A percentile compares a stretch with the other conserved stretches of the same genome.
phyloP scores from a whole-genome alignment of 2,888 invertebrate species.

The Ischnus inquisitorius region DNA sequence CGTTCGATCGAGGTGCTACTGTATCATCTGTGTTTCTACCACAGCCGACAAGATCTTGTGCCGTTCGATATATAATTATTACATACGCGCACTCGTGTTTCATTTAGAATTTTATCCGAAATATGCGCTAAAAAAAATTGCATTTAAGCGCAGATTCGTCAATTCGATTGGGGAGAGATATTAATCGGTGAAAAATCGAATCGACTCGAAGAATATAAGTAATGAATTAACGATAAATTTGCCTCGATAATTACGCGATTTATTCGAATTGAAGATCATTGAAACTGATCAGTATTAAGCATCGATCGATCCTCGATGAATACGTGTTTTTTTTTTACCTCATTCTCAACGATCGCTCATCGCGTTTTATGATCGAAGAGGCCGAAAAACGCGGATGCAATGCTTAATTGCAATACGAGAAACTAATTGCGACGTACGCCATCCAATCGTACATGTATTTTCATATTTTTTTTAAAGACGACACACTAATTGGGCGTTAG shows the following conservation, averaged over 20 bases:
- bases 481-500: slow-evolving; percentile 35
- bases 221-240: background rate
- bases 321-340: background rate
- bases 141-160: background rate
- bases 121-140: background rate
- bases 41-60: background rate
- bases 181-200: background rate
- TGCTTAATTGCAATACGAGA: slow-evolving; percentile 43
- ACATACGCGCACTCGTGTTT: slow-evolving; percentile 38
- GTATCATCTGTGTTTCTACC: slow-evolving; percentile 12
- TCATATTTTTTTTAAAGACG: slow-evolving; percentile 67
- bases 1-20: background rate
- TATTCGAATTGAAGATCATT: slow-evolving; percentile 22
- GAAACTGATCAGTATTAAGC: slow-evolving; percentile 57
- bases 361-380: slow-evolving; percentile 40
- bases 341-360: slow-evolving; percentile 44
- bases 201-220: background rate
- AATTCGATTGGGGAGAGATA: slow-evolving; percentile 12
- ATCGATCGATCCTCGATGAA: slow-evolving; percentile 13
- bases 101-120: slow-evolving; percentile 17
- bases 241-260: slow-evolving; percentile 1
- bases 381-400: slow-evolving; percentile 17
- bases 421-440: slow-evolving; percentile 41
- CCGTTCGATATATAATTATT: background rate
- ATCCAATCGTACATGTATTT: slow-evolving; percentile 62